These are phyloP conservation scores for Hydropsyche tenuis DNA, from an alignment of 1,140 invertebrate species.

Conservation along the genomic window DNA sequence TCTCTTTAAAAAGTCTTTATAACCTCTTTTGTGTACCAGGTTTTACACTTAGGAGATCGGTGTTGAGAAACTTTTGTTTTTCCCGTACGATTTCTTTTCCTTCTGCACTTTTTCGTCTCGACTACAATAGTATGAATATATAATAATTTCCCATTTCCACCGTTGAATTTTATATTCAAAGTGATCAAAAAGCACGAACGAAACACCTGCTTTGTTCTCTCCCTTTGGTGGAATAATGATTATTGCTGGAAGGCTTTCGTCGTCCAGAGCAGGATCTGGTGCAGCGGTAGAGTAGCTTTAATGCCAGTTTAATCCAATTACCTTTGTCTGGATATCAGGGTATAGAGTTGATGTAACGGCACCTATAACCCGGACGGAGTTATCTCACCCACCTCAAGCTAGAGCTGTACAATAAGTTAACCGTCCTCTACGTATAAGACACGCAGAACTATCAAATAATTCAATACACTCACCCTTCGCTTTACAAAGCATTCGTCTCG, in stretches of 20 bases:
- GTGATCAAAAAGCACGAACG: too few species aligned
- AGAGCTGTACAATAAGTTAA: background rate
- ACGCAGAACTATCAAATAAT: background rate
- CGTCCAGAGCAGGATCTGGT: constrained; percentile 20
- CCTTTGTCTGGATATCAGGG: constrained; percentile 41
- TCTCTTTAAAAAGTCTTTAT: constrained; percentile 51
- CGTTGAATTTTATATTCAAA: too few species aligned
- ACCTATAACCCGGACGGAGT: constrained; percentile 35
- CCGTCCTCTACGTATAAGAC: background rate
- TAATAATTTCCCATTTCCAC: too few species aligned
- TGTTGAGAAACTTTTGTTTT: constrained; percentile 45
- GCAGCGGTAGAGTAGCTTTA: constrained; percentile 37
- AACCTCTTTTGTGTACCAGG: constrained; percentile 49
- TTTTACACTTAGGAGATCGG: constrained; percentile 49
- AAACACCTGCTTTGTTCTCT: constrained; percentile 24
- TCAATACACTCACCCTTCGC: too few species aligned
- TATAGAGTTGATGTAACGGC: constrained; percentile 25
- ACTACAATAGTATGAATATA: too few species aligned
- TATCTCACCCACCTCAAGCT: constrained; percentile 17
- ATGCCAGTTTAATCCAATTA: constrained; percentile 50
- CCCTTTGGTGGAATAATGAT: constrained; percentile 3
- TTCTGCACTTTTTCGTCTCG: too few species aligned
- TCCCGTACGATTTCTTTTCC: background rate
- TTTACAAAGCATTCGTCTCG: too few species aligned
- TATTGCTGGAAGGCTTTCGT: constrained; percentile 22